Evolutionary conservation across 2,888 invertebrate genomes (phyloP).

Genomic region (Clostera curtula): DNA sequence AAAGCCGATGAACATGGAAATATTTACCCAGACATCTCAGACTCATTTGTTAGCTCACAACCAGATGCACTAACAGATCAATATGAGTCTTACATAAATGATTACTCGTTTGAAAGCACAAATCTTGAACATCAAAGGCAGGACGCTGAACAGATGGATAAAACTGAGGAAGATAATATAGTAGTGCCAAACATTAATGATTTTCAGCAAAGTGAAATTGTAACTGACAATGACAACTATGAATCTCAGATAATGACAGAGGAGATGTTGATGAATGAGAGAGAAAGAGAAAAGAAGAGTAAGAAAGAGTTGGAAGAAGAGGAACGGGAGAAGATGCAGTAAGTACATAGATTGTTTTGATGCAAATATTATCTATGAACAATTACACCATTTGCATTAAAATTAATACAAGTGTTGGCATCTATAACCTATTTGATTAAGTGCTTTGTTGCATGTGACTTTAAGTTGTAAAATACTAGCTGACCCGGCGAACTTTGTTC

Average conservation of each 20-base stretch:
- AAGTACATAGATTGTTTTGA: too few relatives aligned
- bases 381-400: too few relatives aligned
- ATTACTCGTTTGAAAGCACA: slow-evolving; percentile 51
- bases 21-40: slow-evolving; percentile 55
- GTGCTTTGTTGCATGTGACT: too few relatives aligned
- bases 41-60: slow-evolving; percentile 44
- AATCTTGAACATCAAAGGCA: slow-evolving; percentile 31
- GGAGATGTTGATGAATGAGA: slow-evolving; percentile 63
- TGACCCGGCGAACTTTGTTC: too few relatives aligned
- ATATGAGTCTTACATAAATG: slow-evolving; percentile 57
- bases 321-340: slow-evolving; percentile 97
- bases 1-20: slow-evolving; percentile 61
- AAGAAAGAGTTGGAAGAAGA: slow-evolving; percentile 94
- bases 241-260: slow-evolving; percentile 55
- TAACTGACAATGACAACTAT: slow-evolving; percentile 40
- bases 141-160: slow-evolving; percentile 29
- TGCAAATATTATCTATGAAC: too few relatives aligned
- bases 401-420: too few relatives aligned
- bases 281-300: slow-evolving; percentile 81
- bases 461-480: too few relatives aligned
- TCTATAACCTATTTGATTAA: too few relatives aligned
- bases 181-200: slow-evolving; percentile 40
- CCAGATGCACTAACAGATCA: slow-evolving; percentile 48
- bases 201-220: slow-evolving; percentile 43
- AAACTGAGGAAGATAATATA: slow-evolving; percentile 25